These are phyloP conservation scores for Turdus rufiventris DNA, from an alignment of 2,113 vertebrate genomes.

Conservation along the genomic window DNA sequence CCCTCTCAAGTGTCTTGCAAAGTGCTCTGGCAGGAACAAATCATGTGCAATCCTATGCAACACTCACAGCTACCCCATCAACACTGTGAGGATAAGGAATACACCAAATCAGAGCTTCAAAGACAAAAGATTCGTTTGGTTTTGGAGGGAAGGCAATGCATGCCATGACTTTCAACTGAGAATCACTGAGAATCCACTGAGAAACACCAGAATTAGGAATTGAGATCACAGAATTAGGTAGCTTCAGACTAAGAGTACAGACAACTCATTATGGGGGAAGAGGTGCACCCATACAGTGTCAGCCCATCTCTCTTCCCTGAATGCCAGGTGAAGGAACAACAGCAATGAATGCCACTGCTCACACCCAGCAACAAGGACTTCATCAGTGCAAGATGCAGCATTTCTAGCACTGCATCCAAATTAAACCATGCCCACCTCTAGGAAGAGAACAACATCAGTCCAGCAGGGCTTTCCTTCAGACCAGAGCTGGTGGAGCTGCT, in stretches of 20 bases:
- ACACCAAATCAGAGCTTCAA: background rate
- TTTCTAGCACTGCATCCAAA: background rate
- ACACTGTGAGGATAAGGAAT: background rate
- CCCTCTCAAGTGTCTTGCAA: background rate
- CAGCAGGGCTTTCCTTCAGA: background rate
- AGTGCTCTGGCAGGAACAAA: background rate
- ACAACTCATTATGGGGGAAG: background rate
- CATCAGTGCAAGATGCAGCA: background rate
- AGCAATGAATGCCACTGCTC: background rate
- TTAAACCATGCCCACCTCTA: background rate
- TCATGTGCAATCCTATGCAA: background rate
- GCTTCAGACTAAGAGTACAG: background rate
- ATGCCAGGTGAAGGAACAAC: background rate
- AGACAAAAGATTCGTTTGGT: rapidly evolving
- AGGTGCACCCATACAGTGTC: background rate
- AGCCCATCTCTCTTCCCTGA: background rate
- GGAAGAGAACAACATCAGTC: background rate
- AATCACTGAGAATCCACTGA: too few relatives aligned
- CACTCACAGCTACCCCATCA: background rate
- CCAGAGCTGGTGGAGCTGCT: background rate
- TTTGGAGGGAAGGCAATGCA: background rate
- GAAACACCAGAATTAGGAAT: background rate
- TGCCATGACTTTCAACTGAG: background rate
- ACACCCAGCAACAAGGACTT: background rate
- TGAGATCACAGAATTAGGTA: background rate